Percentiles rank a stretch among this genome's conserved stretches.
phyloP scores from a whole-genome alignment of 2,113 vertebrate genomes.

The Oceanites oceanicus region DNA sequence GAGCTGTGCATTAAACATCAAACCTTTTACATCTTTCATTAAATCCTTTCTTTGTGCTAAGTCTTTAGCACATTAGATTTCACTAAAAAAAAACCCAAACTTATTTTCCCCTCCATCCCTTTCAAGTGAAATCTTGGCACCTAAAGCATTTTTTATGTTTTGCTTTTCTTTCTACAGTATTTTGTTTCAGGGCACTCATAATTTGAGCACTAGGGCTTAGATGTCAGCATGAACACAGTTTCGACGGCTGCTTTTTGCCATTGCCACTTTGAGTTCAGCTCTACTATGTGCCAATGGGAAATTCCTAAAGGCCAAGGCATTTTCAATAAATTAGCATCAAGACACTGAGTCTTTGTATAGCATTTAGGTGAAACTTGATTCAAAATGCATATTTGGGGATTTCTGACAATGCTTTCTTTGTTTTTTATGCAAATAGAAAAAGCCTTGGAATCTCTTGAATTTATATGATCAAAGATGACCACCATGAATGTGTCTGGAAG shows the following conservation, averaged over 20 bases:
- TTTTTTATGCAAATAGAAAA: constrained; percentile 66
- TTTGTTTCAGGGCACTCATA: constrained; percentile 52
- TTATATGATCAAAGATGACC: constrained; percentile 63
- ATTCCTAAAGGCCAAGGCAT: constrained; percentile 60
- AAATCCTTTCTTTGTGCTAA: neutral
- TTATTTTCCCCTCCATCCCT: neutral
- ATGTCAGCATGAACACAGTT: constrained; percentile 35
- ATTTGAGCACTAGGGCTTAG: constrained; percentile 52
- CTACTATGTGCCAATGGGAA: constrained; percentile 59
- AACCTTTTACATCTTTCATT: neutral
- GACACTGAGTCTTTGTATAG: constrained; percentile 61
- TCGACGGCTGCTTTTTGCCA: constrained; percentile 38
- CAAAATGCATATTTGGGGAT: constrained; percentile 69
- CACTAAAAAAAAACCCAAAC: neutral
- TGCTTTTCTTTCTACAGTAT: constrained; percentile 28
- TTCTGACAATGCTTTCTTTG: constrained; percentile 57
- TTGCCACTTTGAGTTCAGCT: constrained; percentile 51
- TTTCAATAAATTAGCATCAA: constrained; percentile 66
- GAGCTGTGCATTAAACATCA: neutral
- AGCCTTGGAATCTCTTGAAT: constrained; percentile 63
- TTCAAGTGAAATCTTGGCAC: neutral
- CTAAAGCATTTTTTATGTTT: neutral
- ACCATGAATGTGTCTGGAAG: constrained; percentile 60
- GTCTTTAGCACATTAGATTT: neutral
- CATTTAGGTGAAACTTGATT: constrained; percentile 70